Evolutionary conservation across 2,113 vertebrate species (phyloP).

Genomic region (Channa argus): DNA sequence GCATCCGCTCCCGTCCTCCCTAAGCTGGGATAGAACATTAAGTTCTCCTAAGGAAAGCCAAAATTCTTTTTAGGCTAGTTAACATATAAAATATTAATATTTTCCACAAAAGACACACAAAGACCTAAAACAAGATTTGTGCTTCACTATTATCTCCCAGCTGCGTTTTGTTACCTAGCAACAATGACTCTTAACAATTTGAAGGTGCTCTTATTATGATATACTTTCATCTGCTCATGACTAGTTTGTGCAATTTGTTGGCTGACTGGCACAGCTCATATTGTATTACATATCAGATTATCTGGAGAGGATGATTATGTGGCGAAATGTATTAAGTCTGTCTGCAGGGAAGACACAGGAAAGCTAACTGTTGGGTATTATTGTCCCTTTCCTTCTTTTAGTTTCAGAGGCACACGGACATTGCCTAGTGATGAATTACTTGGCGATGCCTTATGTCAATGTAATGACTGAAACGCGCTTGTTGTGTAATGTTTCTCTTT

Average conservation of each 20-base stretch:
- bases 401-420: not conserved
- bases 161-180: slow-evolving; percentile 15
- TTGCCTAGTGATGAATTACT: slow-evolving; percentile 14
- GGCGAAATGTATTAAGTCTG: slow-evolving; percentile 3
- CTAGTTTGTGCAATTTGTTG: slow-evolving; percentile 9
- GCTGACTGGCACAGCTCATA: not conserved
- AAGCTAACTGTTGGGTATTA: slow-evolving; percentile 9
- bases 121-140: not conserved
- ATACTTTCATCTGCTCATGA: not conserved
- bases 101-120: not conserved
- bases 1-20: not conserved
- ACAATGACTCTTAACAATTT: slow-evolving; percentile 1
- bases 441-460: not conserved
- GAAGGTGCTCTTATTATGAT: not conserved
- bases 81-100: no score
- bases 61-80: slow-evolving; percentile 1
- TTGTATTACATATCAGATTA: not conserved
- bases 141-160: not conserved
- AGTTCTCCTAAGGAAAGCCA: not conserved
- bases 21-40: slow-evolving; percentile 15
- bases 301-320: slow-evolving; percentile 2
- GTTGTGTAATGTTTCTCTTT: not conserved
- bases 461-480: not conserved
- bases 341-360: not conserved
- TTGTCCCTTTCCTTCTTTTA: not conserved